Base-by-base conservation (phyloP, 2,888 invertebrate genomes). In the Timema podura region DNA sequence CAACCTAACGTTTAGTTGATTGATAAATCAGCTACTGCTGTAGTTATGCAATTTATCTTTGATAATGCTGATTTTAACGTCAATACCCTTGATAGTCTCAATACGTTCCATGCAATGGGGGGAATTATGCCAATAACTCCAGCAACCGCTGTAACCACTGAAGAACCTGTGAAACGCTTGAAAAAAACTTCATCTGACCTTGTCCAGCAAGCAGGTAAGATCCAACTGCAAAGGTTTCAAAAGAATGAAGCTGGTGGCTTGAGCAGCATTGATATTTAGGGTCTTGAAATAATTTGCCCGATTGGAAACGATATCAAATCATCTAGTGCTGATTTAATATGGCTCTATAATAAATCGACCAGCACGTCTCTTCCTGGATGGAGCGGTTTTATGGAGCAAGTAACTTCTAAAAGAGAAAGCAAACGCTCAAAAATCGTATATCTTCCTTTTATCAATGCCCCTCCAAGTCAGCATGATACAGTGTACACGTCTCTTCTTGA, bases 301-400 rank as follows among this genome's bases (percentile, higher is more conserved):
- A 11, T 45, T 61, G 7, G 44, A 11, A 61, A 30, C 45, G 61
- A 61, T 6, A 44, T 61, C 45, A 15, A 10, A 11, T 45, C 9
- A 44, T 61, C 61, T 13, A 44, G 5, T 61, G 7, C 61, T 8
- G 61, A 44, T 44, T 30, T 61, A 13, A 9, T 61, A 16, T 74
- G 73, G 74, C 57, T 73, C 46, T 70, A 74, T 71, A 71, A 70
- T 49, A 73, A 73, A 67, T 73, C 70, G 64, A 65, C 44, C 44
- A 48, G 64, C 30, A 8, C 67, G 48, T 57, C 46, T 16, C 44
- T 72, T 51, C 73, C 71, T 64, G 75, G 75, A 57, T 75, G 75
- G 73, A 76, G 68, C 68, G 74, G 76, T 11, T 76, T 74, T 59
- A 73, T 76, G 74, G 75, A 76, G 67, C 44, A 72, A 48, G 71